Percentiles rank a stretch among this genome's conserved stretches.
Conservation (phyloP, 2,888 invertebrate genomes). For the Subacronicta megacephala region DNA sequence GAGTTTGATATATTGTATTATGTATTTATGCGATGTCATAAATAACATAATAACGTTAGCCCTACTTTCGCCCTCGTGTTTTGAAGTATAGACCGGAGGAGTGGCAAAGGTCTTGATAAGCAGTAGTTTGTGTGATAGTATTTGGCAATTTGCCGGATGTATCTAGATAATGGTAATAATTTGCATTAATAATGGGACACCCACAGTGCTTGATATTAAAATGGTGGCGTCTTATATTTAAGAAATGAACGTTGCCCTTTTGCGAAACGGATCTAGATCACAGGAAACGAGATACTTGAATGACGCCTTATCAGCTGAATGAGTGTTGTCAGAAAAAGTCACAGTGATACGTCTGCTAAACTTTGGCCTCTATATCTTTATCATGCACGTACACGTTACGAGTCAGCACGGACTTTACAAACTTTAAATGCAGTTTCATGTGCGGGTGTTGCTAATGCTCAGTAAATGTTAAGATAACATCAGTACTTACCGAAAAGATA, state of each 20-base stretch:
- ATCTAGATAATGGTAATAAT: slow-evolving; percentile 67
- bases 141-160: slow-evolving; percentile 84
- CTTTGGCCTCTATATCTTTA: slow-evolving; percentile 70
- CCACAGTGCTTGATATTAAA: slow-evolving; percentile 51
- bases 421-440: slow-evolving; percentile 30
- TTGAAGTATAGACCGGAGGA: slow-evolving; percentile 65
- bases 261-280: slow-evolving; percentile 67
- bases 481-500: slow-evolving; percentile 40
- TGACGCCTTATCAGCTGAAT: slow-evolving; percentile 69
- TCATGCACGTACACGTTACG: slow-evolving; percentile 46
- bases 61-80: slow-evolving; percentile 71
- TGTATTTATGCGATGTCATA: slow-evolving; percentile 64
- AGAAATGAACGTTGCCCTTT: slow-evolving; percentile 58
- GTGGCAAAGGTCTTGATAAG: slow-evolving; percentile 82
- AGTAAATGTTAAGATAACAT: slow-evolving; percentile 44
- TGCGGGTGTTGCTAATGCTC: slow-evolving; percentile 24
- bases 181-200: slow-evolving; percentile 63
- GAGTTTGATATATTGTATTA: slow-evolving; percentile 60
- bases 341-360: slow-evolving; percentile 62
- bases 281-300: slow-evolving; percentile 67
- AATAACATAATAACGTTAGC: slow-evolving; percentile 67
- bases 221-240: slow-evolving; percentile 14
- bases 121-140: slow-evolving; percentile 70
- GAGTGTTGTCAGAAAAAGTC: slow-evolving; percentile 71
- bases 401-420: slow-evolving; percentile 30